Evolutionary conservation across 2,888 invertebrate genomes (phyloP), one percentile per base, ranked within the genome.

Genomic region (Erynnis tages): DNA sequence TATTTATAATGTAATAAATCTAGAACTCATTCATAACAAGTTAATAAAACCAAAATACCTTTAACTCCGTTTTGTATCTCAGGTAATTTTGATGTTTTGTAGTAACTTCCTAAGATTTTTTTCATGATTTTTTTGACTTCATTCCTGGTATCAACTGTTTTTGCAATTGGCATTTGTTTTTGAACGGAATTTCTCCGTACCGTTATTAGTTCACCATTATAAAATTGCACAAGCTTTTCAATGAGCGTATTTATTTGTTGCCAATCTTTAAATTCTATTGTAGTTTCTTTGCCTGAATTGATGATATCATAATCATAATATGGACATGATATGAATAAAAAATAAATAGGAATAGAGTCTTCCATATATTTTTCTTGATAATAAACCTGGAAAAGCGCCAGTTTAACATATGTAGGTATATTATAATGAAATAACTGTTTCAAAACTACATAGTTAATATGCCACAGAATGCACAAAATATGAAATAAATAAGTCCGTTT

Each of bases 231-330:
- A 8, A 81, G 56, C 62, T 85, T 88, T 46, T 80, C 74, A 19
- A 84, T 37, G 23, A 87, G 56, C 53, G 69, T 74, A 14, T 69
- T 68, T 1, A 89, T 67, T 60, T 69, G 60, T 11, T 81, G 71
- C 91, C 91, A 92, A 57, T 91, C 76, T 62, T 82, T 87, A 62
- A 93, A 93, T 68, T 92, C 91, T 23, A 93, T 65, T 23, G 79
- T 61, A 23, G 85, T 83, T 64, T 91, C 90, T 48, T 79, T 80
- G 3, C 85, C 73, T 34, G 86, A 85, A 54, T 81, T 73, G 53
- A 75, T 82, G 1, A 91, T 73, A 59, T 92, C 91, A 74, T 92
- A 93, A 57, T 90, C 90, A 58, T 73, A 70, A 37, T 82, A 73
- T 0, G 92, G 91, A 60, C 92, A 93, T 38, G 76, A 76, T 46